Evolutionary conservation across 2,797 vertebrate genomes (phyloP).

Genomic region (Macropus fuliginosus): DNA sequence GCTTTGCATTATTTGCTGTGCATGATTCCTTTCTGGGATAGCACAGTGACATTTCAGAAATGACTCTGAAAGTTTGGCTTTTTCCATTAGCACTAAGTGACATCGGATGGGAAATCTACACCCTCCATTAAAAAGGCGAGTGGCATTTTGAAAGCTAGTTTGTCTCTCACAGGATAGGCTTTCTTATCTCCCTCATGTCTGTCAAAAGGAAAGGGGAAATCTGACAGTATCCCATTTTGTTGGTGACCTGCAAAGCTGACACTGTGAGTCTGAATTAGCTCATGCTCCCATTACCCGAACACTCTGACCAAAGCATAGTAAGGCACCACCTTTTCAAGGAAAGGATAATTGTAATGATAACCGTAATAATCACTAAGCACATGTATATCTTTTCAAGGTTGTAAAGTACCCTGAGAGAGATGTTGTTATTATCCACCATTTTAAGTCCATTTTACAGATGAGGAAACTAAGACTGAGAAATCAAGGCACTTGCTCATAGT

Average conservation of each 20-base stretch:
- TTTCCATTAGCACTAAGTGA: constrained; percentile 65
- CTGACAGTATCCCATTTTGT: neutral
- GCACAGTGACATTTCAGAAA: constrained; percentile 62
- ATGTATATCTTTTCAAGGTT: neutral
- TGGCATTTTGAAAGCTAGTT: constrained; percentile 47
- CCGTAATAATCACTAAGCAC: neutral
- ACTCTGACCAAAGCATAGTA: neutral
- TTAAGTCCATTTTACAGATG: neutral
- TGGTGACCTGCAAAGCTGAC: neutral
- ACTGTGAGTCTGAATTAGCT: neutral
- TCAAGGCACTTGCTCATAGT: neutral
- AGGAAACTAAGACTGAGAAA: neutral
- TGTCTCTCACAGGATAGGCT: constrained; percentile 2
- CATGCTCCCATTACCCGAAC: neutral
- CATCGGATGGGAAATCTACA: constrained; percentile 59
- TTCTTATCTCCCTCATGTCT: neutral
- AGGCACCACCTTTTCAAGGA: neutral
- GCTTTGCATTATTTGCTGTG: constrained; percentile 73
- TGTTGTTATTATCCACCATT: neutral
- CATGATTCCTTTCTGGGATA: constrained; percentile 67
- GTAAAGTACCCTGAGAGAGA: neutral
- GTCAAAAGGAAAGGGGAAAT: neutral
- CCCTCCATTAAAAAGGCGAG: constrained; percentile 49
- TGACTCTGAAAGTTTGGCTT: constrained; percentile 58
- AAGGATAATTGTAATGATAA: neutral